Evolutionary conservation across 92 coral and sea anemone species (phyloP).

Genomic region (Anthopleura xanthogrammica): DNA sequence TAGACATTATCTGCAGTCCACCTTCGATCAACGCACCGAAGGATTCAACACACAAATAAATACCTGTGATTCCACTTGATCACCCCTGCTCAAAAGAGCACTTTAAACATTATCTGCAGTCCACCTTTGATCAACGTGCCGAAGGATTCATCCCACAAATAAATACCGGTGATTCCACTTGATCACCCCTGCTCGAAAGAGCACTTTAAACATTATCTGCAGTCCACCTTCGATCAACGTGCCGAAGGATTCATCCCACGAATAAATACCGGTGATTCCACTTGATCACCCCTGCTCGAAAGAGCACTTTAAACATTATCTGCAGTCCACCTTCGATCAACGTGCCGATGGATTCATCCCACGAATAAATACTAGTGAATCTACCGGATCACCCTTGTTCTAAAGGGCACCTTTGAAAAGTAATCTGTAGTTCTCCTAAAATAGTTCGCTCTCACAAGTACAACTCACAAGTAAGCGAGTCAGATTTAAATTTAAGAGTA

Average conservation of each 20-base stretch:
- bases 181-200: conserved; percentile 10
- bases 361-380: neutral
- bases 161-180: neutral
- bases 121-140: neutral
- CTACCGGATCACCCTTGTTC: neutral
- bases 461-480: neutral
- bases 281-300: conserved; percentile 3
- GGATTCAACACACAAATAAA: too few relatives aligned
- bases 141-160: conserved; percentile 17
- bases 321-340: conserved; percentile 6
- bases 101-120: neutral
- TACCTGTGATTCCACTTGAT: too few relatives aligned
- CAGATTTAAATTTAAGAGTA: neutral
- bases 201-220: neutral
- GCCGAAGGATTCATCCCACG: conserved; percentile 13
- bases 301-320: neutral
- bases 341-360: conserved; percentile 6
- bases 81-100: too few relatives aligned
- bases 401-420: neutral
- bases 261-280: neutral
- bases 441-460: neutral
- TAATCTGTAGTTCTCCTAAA: too few relatives aligned
- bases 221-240: neutral
- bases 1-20: too few relatives aligned
- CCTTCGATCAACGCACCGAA: too few relatives aligned